Conservation (phyloP, 2,888 invertebrate genomes). For the Lepidonotus clava region DNA sequence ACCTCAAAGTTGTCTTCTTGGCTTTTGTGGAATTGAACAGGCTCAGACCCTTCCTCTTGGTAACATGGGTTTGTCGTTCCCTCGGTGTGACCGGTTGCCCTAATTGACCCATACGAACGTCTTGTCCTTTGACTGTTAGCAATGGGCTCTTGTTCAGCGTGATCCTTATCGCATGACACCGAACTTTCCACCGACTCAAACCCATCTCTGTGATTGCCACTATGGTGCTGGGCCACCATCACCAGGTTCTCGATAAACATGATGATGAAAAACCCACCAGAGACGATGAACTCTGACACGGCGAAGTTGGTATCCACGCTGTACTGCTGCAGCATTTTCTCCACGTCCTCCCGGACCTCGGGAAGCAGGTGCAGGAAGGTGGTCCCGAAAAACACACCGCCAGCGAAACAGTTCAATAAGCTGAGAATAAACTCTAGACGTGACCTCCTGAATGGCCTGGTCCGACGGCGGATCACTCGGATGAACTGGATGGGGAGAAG, state of each 20-base stretch:
- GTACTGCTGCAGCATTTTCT: conserved; percentile 59
- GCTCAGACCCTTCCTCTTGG: too few species aligned
- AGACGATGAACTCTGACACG: conserved; percentile 73
- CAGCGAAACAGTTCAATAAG: conserved; percentile 73
- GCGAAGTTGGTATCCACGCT: conserved; percentile 68
- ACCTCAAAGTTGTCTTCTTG: too few species aligned
- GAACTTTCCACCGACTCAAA: conserved; percentile 26
- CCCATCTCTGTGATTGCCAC: background rate
- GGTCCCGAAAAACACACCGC: conserved; percentile 80
- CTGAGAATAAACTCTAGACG: conserved; percentile 36
- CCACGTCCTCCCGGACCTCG: conserved; percentile 75
- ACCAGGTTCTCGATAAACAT: conserved; percentile 71
- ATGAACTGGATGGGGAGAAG: conserved; percentile 63
- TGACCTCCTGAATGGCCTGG: background rate
- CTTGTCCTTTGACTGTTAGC: background rate
- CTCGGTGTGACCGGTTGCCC: background rate
- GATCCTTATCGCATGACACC: background rate
- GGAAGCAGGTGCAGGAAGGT: conserved; percentile 79
- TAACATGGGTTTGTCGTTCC: background rate
- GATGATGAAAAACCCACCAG: conserved; percentile 76
- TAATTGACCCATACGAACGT: background rate
- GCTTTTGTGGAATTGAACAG: too few species aligned
- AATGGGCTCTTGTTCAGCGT: background rate
- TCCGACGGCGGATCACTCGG: background rate
- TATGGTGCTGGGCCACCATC: conserved; percentile 47